Evolutionary conservation across 2,113 vertebrate genomes (phyloP).

Genomic region (Takifugu flavidus): DNA sequence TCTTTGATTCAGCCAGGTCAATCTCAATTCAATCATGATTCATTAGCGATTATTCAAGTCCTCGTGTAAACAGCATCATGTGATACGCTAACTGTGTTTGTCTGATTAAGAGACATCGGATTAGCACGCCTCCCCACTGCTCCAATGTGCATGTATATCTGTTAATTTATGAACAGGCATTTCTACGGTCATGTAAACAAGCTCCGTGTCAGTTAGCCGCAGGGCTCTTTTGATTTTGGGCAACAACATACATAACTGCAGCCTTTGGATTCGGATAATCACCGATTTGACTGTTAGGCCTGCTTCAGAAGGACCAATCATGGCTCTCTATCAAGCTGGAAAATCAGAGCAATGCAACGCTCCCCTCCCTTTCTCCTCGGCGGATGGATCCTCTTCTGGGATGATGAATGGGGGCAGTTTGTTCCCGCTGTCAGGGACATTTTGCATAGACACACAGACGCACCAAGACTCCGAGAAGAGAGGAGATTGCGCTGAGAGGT

Average conservation of each 20-base stretch:
- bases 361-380: constrained; percentile 28
- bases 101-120: too few species aligned
- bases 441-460: constrained; percentile 34
- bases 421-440: constrained; percentile 48
- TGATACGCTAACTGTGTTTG: too few species aligned
- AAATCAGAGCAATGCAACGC: constrained; percentile 25
- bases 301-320: constrained; percentile 36
- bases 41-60: too few species aligned
- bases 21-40: too few species aligned
- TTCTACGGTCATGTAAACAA: too few species aligned
- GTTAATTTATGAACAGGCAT: too few species aligned
- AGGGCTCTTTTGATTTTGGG: constrained; percentile 7
- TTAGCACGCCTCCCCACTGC: too few species aligned
- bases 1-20: too few species aligned
- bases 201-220: neutral
- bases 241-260: constrained; percentile 1
- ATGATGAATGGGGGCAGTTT: constrained; percentile 61
- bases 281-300: constrained; percentile 26
- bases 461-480: constrained; percentile 9
- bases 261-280: constrained; percentile 30
- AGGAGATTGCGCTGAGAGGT: constrained; percentile 4
- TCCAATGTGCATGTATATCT: too few species aligned
- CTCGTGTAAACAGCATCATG: too few species aligned
- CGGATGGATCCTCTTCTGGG: constrained; percentile 47
- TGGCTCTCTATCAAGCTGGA: constrained; percentile 28